Conservation (phyloP, 1,140 invertebrate species). For the Euwallacea similis region DNA sequence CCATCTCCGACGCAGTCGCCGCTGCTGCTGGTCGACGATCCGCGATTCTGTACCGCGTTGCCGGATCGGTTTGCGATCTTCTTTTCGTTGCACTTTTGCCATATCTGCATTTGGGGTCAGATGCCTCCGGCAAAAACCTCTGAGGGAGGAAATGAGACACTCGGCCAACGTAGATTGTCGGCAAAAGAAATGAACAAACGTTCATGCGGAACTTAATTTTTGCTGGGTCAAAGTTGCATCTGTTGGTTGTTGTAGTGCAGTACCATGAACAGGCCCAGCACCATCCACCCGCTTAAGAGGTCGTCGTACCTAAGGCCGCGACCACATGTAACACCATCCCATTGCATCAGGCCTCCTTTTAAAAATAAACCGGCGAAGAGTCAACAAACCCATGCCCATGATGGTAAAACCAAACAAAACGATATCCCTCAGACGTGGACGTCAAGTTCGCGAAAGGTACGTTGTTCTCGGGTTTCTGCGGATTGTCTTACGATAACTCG, state of each 20-base stretch:
- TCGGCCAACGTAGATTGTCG: too few species aligned
- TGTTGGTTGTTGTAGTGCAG: neutral
- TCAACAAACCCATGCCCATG: slow-evolving; percentile 26
- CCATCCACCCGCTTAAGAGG: too few species aligned
- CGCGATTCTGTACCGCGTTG: slow-evolving; percentile 6
- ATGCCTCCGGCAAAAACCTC: too few species aligned
- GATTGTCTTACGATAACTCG: slow-evolving; percentile 25
- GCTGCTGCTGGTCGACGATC: slow-evolving; percentile 9
- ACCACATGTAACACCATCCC: slow-evolving; percentile 23
- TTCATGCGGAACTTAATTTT: neutral
- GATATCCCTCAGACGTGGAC: slow-evolving; percentile 19
- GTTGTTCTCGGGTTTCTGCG: slow-evolving; percentile 22
- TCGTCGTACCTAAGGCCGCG: neutral
- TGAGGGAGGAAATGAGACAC: too few species aligned
- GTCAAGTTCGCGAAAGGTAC: slow-evolving; percentile 22
- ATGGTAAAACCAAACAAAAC: slow-evolving; percentile 14
- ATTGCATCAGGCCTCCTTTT: slow-evolving; percentile 20
- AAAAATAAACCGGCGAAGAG: slow-evolving; percentile 26
- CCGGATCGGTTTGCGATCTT: neutral
- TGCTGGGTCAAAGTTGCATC: neutral
- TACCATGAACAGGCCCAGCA: neutral
- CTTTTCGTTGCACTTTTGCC: too few species aligned
- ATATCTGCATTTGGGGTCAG: too few species aligned
- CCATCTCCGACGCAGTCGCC: slow-evolving; percentile 22
- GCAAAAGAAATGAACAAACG: too few species aligned